phyloP scores from a whole-genome alignment of 2,113 vertebrate species.

The Odobenus rosmarus region DNA sequence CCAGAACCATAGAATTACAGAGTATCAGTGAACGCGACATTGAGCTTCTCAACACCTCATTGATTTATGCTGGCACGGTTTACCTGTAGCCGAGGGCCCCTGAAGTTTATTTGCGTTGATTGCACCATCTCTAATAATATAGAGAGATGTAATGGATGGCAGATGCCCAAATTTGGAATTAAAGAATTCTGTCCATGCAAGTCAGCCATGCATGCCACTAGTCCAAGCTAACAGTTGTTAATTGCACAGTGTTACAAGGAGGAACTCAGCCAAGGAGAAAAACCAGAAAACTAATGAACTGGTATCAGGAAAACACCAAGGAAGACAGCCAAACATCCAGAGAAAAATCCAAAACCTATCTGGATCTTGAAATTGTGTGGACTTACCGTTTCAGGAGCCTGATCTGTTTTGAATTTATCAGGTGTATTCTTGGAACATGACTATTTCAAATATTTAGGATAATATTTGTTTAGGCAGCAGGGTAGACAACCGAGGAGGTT shows the following conservation, averaged over 20 bases:
- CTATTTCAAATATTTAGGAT: not conserved
- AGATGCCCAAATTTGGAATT: conserved; percentile 55
- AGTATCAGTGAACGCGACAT: not conserved
- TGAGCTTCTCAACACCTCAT: conserved; percentile 38
- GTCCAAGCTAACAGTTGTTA: not conserved
- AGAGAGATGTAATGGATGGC: conserved; percentile 38
- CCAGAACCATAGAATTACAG: conserved; percentile 62
- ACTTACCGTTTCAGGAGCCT: not conserved
- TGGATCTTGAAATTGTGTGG: not conserved
- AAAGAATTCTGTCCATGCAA: not conserved
- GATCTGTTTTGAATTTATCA: not conserved
- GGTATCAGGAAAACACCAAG: not conserved
- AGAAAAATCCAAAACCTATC: not conserved
- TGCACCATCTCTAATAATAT: conserved; percentile 67
- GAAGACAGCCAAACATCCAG: not conserved
- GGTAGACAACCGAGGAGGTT: not conserved
- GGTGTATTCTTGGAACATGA: not conserved
- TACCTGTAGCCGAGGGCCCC: conserved; percentile 52
- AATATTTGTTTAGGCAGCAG: not conserved
- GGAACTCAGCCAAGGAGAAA: not conserved
- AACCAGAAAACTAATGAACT: not conserved
- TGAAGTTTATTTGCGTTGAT: conserved; percentile 68
- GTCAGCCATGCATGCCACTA: conserved; percentile 19
- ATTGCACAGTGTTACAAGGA: not conserved
- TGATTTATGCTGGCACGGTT: conserved; percentile 60